Evolutionary conservation across 2,888 invertebrate species (phyloP).

Genomic region (Drosophila mercatorum): DNA sequence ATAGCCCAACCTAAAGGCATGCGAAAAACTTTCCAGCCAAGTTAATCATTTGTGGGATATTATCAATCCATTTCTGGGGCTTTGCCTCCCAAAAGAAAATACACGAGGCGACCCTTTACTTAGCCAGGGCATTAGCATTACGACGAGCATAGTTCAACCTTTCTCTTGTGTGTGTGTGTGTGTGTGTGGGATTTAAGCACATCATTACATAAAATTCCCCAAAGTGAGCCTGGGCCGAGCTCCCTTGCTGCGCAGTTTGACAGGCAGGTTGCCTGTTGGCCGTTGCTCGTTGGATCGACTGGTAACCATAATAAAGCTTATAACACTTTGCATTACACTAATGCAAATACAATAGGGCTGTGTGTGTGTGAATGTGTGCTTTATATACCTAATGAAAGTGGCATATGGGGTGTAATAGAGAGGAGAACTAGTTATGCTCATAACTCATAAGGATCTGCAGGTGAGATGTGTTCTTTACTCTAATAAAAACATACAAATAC

Average conservation of each 20-base stretch:
- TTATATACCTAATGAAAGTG: not conserved
- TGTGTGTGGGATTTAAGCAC: conserved; percentile 70
- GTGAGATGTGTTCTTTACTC: no score
- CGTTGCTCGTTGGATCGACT: conserved; percentile 51
- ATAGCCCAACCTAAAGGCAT: conserved; percentile 35
- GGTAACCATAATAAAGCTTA: conserved; percentile 77
- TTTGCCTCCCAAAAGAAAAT: conserved; percentile 52
- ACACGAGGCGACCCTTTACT: conserved; percentile 16
- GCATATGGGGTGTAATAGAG: not conserved
- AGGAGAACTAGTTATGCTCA: not conserved
- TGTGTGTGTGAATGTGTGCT: conserved; percentile 7
- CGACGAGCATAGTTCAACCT: conserved; percentile 24
- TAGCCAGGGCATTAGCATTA: conserved; percentile 27
- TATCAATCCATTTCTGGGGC: conserved; percentile 80
- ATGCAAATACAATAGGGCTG: conserved; percentile 78
- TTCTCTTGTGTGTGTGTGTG: conserved; percentile 15
- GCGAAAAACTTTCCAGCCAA: conserved; percentile 66
- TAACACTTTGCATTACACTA: conserved; percentile 81
- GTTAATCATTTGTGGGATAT: conserved; percentile 81
- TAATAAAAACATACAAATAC: not conserved
- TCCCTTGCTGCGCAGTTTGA: conserved; percentile 17
- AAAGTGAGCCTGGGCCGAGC: conserved; percentile 43
- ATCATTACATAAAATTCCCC: conserved; percentile 77
- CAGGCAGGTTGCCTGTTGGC: conserved; percentile 30
- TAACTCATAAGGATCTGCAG: no score